A percentile compares a stretch with the other conserved stretches of the same genome.
These are phyloP conservation scores for Solenodon paradoxus DNA, from an alignment of 2,113 vertebrate genomes.

Conservation along the genomic window DNA sequence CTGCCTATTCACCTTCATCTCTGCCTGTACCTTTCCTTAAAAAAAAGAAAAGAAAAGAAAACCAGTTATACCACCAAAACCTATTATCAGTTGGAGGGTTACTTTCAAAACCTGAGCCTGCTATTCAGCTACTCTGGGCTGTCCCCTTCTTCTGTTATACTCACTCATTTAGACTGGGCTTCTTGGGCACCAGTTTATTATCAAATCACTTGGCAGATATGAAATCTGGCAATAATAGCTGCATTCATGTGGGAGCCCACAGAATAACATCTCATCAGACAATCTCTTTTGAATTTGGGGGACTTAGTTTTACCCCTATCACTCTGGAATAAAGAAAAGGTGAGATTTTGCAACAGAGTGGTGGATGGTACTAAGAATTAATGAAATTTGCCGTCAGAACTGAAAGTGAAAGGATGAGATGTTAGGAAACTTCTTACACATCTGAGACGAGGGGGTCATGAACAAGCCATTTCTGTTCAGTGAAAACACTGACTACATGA, in stretches of 20 bases:
- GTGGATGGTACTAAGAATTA: background rate
- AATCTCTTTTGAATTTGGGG: background rate
- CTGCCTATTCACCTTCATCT: too few species aligned
- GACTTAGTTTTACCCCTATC: background rate
- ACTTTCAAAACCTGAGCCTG: conserved; percentile 22
- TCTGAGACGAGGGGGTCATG: background rate
- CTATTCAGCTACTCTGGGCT: background rate
- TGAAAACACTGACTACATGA: background rate
- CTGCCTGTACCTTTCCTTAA: too few species aligned
- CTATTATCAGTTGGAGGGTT: background rate
- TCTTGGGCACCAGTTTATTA: background rate
- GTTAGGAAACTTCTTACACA: background rate
- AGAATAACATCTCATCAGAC: background rate
- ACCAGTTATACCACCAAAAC: background rate
- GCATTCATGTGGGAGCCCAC: background rate
- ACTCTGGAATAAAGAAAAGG: background rate
- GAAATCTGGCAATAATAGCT: background rate
- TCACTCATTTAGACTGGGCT: background rate
- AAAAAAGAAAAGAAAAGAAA: too few species aligned
- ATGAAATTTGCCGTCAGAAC: background rate
- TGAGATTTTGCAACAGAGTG: background rate
- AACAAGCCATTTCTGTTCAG: background rate
- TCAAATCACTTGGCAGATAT: conserved; percentile 11
- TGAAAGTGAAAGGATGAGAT: conserved; percentile 21
- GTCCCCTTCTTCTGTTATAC: background rate